These are phyloP conservation scores for Botrylloides violaceus DNA, from an alignment of 23 tunicate genomes.

Conservation along the genomic window DNA sequence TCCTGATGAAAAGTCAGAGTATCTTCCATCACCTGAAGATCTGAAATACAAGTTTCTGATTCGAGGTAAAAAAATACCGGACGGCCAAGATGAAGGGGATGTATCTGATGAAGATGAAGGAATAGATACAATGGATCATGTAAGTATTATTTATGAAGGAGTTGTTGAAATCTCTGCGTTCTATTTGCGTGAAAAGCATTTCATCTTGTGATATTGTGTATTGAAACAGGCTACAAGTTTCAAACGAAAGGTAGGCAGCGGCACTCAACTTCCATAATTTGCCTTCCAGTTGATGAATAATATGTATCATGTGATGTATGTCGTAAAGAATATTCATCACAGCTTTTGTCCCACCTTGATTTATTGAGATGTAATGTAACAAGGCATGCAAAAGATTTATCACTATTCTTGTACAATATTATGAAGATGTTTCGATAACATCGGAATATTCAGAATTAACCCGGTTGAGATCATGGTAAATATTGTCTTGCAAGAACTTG, in stretches of 20 bases:
- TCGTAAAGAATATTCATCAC: too few species aligned
- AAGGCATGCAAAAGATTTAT: too few species aligned
- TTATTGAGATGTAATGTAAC: too few species aligned
- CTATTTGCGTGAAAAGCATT: neutral
- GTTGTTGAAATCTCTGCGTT: neutral
- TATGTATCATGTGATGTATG: too few species aligned
- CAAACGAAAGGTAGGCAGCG: neutral
- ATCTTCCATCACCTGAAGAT: conserved; percentile 70
- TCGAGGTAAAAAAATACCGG: conserved; percentile 46
- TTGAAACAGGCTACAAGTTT: neutral
- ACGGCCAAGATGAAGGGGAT: conserved; percentile 53
- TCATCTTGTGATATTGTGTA: neutral
- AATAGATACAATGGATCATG: conserved; percentile 37
- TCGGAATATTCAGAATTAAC: too few species aligned
- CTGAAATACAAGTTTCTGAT: conserved; percentile 58
- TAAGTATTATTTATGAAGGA: neutral
- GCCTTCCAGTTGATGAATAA: too few species aligned
- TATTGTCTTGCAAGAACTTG: too few species aligned
- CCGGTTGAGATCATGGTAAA: too few species aligned
- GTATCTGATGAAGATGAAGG: conserved; percentile 89
- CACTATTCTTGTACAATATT: too few species aligned
- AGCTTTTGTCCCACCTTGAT: too few species aligned
- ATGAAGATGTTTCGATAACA: too few species aligned
- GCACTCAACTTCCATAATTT: too few species aligned
- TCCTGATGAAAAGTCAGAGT: neutral